Evolutionary conservation across 2,113 vertebrate genomes (phyloP).

Genomic region (Oenanthe melanoleuca): DNA sequence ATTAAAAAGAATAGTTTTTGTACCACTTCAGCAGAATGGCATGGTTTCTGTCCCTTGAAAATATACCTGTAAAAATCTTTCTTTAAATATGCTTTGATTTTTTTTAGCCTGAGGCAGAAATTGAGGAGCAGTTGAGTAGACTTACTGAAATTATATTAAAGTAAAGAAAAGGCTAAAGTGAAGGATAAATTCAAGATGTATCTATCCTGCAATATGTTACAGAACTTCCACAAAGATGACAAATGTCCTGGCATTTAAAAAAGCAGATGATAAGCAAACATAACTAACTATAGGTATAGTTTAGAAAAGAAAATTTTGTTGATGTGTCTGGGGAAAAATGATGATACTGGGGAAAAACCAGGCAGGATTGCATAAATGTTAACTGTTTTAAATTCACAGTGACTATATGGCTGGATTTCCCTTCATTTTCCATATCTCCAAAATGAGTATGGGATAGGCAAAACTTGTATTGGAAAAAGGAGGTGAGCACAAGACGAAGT

Average conservation of each 20-base stretch:
- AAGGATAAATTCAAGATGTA: background rate
- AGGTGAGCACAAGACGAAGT: background rate
- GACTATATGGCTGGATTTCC: background rate
- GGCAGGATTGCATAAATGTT: background rate
- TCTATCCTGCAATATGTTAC: background rate
- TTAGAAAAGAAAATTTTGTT: background rate
- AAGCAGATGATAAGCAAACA: background rate
- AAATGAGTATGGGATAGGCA: background rate
- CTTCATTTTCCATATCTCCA: constrained; percentile 30
- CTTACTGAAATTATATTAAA: background rate
- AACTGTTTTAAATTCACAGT: background rate
- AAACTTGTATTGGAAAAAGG: constrained; percentile 47
- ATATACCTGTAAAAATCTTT: background rate
- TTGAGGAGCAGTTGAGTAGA: background rate
- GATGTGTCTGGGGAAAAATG: background rate
- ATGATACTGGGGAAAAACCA: background rate
- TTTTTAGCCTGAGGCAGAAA: background rate
- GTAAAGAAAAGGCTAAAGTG: background rate
- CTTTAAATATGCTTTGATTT: background rate
- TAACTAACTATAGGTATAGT: background rate
- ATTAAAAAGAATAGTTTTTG: background rate
- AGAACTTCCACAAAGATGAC: background rate
- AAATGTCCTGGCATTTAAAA: background rate
- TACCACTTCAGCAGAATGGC: background rate
- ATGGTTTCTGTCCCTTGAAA: background rate